Evolutionary conservation across 2,797 vertebrate species (phyloP).

Genomic region (Peromyscus eremicus): DNA sequence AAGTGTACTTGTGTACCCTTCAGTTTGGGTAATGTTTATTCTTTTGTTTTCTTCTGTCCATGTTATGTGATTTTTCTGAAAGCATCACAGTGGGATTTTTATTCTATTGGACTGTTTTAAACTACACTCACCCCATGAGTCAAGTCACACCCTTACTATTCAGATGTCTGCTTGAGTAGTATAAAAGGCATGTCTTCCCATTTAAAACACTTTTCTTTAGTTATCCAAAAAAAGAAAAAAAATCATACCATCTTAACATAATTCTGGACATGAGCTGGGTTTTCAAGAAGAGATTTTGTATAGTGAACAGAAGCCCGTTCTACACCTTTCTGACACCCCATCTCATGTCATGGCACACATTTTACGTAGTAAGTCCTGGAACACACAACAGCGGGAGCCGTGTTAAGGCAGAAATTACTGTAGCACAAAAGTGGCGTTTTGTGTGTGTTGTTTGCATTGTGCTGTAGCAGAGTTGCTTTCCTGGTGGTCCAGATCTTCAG

Average conservation of each 20-base stretch:
- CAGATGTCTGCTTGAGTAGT: neutral
- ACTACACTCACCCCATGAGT: neutral
- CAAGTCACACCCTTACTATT: neutral
- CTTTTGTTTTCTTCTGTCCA: conserved; percentile 30
- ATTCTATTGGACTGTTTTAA: conserved; percentile 1
- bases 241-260: neutral
- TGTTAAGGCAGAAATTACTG: neutral
- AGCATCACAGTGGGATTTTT: neutral
- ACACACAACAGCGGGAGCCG: neutral
- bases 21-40: conserved; percentile 17
- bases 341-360: neutral
- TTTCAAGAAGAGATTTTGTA: neutral
- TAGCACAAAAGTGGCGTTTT: neutral
- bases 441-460: neutral
- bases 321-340: neutral
- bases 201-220: neutral
- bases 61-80: neutral
- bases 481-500: conserved; percentile 36
- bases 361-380: neutral
- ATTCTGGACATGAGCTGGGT: neutral
- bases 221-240: neutral
- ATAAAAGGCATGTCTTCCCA: conserved; percentile 4
- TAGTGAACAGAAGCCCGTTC: neutral
- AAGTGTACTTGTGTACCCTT: neutral
- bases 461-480: neutral